Base-by-base conservation (phyloP, 1,140 invertebrate genomes). In the Gonatopus flavifemur region DNA sequence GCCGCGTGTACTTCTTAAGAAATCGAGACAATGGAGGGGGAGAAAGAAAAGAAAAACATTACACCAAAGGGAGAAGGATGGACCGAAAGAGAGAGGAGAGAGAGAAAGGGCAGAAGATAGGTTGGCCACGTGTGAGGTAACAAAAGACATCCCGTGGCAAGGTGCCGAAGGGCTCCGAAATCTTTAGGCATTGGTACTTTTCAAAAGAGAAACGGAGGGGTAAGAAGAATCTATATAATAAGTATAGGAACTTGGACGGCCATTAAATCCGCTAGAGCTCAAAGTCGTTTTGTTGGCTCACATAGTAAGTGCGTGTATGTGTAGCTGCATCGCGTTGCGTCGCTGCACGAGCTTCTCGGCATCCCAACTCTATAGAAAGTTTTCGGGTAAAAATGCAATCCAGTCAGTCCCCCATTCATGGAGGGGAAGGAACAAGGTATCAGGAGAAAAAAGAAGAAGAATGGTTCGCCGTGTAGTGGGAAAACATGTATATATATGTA, bases 221-320 rank as follows among this genome's bases (percentile, higher is more conserved):
- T 47, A 41, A 36, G 31, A 32, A 46, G 28, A 19, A 20, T 35
- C 45, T 41, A 37, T 18, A 36, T 31, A 42, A 13, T 48, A 55
- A 46, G 43, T 28, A 24, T 36, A 41, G 38, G 25, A 48, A 43
- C 49, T 48, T 47, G 55, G 48, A 53, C 43, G 58, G 53, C 56
- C 59, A 66, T 69, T 67, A 67, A 70, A 66, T 61, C 63, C 55
- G 55, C 58, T 57, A 62, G 63, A 59, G 54, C 53, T 62, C 57
- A 63, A 72, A 72, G 68, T 70, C 67, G 71, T 71, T 74, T 74
- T 72, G 68, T 71, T 72, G 55, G 64, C 64, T 70, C 69, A 71
- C 70, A 66, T 49, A 45, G 52, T 53, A 51, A 54, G 62, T n/a
- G n/a, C n/a, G n/a, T n/a, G n/a, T n/a, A 55, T 67, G 55, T 60